A percentile compares a stretch with the other conserved stretches of the same genome.
Evolutionary conservation across 64 coral and sea anemone species (phyloP).

Genomic region (Actinia tenebrosa): DNA sequence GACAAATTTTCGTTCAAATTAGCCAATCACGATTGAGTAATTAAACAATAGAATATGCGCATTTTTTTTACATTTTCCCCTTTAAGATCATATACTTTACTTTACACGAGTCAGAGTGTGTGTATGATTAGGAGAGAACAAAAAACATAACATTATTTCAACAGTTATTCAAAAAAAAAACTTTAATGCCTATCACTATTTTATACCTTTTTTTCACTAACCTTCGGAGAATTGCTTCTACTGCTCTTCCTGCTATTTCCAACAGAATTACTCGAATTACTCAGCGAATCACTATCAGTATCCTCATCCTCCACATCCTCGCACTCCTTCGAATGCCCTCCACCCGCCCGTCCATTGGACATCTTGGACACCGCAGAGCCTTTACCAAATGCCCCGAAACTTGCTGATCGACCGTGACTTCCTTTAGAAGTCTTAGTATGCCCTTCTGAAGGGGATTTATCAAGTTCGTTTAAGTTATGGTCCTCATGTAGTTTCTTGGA

Average conservation of each 20-base stretch:
- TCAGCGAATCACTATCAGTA: conserved; percentile 89
- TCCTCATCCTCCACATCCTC: conserved; percentile 70
- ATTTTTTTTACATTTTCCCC: too few species aligned
- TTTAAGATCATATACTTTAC: too few species aligned
- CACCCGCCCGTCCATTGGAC: conserved; percentile 24
- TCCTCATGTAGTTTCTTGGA: conserved; percentile 91
- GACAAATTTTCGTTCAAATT: too few species aligned
- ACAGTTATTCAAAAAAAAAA: too few species aligned
- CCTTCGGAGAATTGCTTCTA: conserved; percentile 89
- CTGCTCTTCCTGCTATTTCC: conserved; percentile 85
- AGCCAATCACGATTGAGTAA: too few species aligned
- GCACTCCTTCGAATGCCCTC: conserved; percentile 49
- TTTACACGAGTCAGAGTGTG: too few species aligned
- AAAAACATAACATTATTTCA: too few species aligned
- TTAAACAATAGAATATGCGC: too few species aligned
- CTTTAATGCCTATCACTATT: too few species aligned
- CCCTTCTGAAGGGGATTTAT: conserved; percentile 72
- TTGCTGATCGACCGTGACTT: conserved; percentile 23
- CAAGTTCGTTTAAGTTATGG: conserved; percentile 99
- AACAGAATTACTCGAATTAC: conserved; percentile 72
- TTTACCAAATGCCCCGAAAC: conserved; percentile 50
- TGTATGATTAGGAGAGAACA: too few species aligned
- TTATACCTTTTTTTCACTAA: too few species aligned
- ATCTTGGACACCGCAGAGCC: conserved; percentile 39
- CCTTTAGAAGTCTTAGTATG: conserved; percentile 29